Conservation (phyloP, 2,888 invertebrate genomes). For the Theretra japonica region DNA sequence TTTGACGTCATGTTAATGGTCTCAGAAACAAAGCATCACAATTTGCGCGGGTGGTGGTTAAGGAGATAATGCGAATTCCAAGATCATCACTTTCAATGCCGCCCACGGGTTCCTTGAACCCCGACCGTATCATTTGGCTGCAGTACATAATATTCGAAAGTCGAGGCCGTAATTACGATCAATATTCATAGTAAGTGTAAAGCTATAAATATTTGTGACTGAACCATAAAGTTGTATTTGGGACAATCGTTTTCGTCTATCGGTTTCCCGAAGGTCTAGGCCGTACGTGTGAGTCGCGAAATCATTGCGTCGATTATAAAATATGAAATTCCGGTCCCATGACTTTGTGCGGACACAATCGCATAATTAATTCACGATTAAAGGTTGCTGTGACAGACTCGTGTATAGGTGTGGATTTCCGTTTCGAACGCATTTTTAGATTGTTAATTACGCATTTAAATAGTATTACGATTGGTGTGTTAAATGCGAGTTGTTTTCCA, state of each 20-base stretch:
- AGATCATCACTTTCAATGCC: constrained; percentile 28
- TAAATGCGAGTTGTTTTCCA: too few relatives aligned
- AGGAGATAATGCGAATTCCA: constrained; percentile 36
- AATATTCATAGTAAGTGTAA: constrained; percentile 17
- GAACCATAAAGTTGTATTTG: constrained; percentile 29
- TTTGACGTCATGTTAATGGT: neutral
- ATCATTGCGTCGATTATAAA: constrained; percentile 17
- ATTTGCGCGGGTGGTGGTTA: constrained; percentile 33
- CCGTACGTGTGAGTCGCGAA: constrained; percentile 35
- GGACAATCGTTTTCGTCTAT: constrained; percentile 29
- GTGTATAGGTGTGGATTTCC: neutral
- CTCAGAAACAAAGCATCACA: constrained; percentile 6
- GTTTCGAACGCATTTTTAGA: neutral
- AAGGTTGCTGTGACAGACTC: neutral
- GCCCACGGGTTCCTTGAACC: constrained; percentile 38
- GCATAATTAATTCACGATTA: constrained; percentile 11
- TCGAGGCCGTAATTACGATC: constrained; percentile 38
- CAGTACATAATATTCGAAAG: constrained; percentile 38
- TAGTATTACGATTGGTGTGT: too few relatives aligned
- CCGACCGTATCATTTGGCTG: constrained; percentile 34
- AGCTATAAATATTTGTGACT: constrained; percentile 12
- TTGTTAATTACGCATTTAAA: neutral
- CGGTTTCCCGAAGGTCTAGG: constrained; percentile 41
- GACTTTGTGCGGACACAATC: constrained; percentile 12
- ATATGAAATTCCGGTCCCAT: constrained; percentile 19